Base-by-base conservation (phyloP, 35 echinoderm and acorn worm genomes). In the Ophioderma brevispina region DNA sequence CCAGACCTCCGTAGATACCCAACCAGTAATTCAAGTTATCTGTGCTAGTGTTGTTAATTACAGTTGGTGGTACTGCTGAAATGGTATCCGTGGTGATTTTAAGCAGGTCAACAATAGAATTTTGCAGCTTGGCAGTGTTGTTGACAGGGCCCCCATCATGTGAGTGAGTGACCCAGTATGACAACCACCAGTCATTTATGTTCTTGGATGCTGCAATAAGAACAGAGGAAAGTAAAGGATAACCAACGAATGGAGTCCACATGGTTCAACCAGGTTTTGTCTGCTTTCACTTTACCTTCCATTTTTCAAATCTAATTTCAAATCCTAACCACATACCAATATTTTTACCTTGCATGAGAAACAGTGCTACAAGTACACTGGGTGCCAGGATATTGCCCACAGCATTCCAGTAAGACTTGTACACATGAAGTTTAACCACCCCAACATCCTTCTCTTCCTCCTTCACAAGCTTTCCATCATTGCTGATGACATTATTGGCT, bases 141-240 rank as follows among this genome's bases (percentile, higher is more conserved):
- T 37, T 40, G 32, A 55, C 33, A 33, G 35, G 32, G 2, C 21
- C 40, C 13, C 30, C 32, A 39, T 31, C 55, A 40, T 75, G 90
- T 19, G 94, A 76, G 50, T 99, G 87, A 1, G 39, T 81, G 15
- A 95, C 94, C 97, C 97, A 99, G 70, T 93, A 99, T 36, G 97
- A 95, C 38, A 99, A 37, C 97, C 97, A 99, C 97, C 94, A 99
- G 43, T 99, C 97, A 82, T 84, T 99, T 13, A 93, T 78, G 78
- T 99, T 99, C 86, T 91, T 92, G 11, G 97, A 99, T 30, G 90
- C 97, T 99, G 87, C 64, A 89, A 46, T 46, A 25, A 70, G n/a
- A 70, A 70, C n/a, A 25, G 46, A 52, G 21, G 21, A 52, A 11
- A 21, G 21, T 52, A 11, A 52, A 52, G 46, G 46, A 52, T n/a